Evolutionary conservation across 2,113 vertebrate species (phyloP).

Genomic region (Mesocricetus auratus): DNA sequence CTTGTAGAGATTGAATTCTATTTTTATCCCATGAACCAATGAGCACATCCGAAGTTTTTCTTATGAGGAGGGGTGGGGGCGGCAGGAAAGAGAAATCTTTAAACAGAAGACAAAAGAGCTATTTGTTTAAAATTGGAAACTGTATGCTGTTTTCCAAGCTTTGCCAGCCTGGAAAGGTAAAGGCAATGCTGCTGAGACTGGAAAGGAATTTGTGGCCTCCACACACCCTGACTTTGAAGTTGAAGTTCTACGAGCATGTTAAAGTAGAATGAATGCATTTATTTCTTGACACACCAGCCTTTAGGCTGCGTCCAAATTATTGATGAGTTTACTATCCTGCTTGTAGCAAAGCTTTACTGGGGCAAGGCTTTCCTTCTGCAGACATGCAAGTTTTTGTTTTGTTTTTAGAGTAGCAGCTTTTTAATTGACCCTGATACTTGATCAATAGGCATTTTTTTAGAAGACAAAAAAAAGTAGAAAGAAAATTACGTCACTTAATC

Average conservation of each 20-base stretch:
- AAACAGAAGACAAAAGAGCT: constrained; percentile 40
- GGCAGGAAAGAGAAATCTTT: not conserved
- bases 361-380: not conserved
- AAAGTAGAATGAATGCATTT: constrained; percentile 44
- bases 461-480: not conserved
- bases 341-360: constrained; percentile 42
- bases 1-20: not conserved
- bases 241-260: constrained; percentile 7
- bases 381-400: not conserved
- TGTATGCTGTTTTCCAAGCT: not conserved
- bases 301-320: constrained; percentile 57
- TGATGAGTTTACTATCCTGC: constrained; percentile 42
- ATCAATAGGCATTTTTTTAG: constrained; percentile 51
- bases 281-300: constrained; percentile 62
- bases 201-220: not conserved
- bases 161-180: not conserved
- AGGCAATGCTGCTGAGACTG: accelerated
- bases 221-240: not conserved
- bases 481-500: not conserved
- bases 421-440: not conserved
- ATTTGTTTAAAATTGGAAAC: not conserved
- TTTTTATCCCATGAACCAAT: constrained; percentile 6
- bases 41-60: not conserved
- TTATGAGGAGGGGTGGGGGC: not conserved
- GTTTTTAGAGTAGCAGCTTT: not conserved